Conservation (phyloP, 2,888 invertebrate genomes). For the Dasysyrphus albostriatus region DNA sequence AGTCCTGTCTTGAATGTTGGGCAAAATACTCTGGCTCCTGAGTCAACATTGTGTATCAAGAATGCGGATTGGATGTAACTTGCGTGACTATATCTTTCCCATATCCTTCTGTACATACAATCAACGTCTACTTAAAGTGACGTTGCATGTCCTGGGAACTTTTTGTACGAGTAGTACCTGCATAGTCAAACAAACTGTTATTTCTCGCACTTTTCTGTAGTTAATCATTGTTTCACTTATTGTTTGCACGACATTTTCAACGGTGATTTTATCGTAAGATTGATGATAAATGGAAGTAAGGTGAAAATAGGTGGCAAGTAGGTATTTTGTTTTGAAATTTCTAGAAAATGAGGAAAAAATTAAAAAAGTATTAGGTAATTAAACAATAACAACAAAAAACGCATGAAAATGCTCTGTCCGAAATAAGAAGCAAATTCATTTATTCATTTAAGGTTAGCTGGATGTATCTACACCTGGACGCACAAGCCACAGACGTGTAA, state of each 20-base stretch:
- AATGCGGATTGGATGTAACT: constrained; percentile 11
- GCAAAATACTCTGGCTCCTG: not conserved
- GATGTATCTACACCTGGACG: no score
- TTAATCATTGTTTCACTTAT: constrained; percentile 47
- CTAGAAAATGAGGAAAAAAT: not conserved
- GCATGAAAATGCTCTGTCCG: no score
- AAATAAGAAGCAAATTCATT: no score
- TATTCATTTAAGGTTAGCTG: no score
- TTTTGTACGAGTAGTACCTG: not conserved
- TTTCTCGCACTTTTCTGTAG: constrained; percentile 21
- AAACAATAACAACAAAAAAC: not conserved
- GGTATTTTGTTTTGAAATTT: constrained; percentile 1
- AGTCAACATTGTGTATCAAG: not conserved
- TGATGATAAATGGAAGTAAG: constrained; percentile 19
- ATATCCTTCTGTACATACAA: not conserved
- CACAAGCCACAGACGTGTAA: no score
- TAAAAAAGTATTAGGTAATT: not conserved
- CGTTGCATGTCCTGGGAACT: constrained; percentile 55
- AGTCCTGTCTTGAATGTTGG: constrained; percentile 21
- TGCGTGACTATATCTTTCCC: constrained; percentile 17
- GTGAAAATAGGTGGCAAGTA: not conserved
- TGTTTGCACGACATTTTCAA: constrained; percentile 52
- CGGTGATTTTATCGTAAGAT: constrained; percentile 33
- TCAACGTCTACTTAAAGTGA: constrained; percentile 15
- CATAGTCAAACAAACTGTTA: constrained; percentile 18